Conservation (phyloP, 2,888 invertebrate species). For the Thereva nobilitata region DNA sequence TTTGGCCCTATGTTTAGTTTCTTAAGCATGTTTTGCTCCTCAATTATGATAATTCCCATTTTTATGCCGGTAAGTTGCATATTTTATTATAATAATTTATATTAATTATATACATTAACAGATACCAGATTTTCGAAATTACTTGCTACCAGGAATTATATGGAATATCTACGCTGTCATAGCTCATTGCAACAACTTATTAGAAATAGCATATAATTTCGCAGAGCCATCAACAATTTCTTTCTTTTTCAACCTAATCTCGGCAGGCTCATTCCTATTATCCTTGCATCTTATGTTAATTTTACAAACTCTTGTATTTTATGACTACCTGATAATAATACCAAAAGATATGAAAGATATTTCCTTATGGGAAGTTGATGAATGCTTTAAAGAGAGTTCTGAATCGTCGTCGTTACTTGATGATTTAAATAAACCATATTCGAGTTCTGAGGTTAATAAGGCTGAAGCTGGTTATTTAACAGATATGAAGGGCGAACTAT, state of each 20-base stretch:
- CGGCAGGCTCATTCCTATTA: constrained; percentile 45
- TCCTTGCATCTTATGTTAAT: constrained; percentile 47
- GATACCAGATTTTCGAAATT: constrained; percentile 43
- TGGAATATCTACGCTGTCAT: constrained; percentile 48
- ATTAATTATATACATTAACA: constrained; percentile 18
- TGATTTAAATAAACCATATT: not conserved
- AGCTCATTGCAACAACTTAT: constrained; percentile 45
- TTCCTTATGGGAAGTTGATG: constrained; percentile 29
- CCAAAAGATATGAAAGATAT: constrained; percentile 13
- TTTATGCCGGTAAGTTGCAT: constrained; percentile 43
- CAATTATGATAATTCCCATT: constrained; percentile 43
- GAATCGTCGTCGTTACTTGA: not conserved
- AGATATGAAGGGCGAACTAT: not conserved
- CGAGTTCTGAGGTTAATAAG: not conserved
- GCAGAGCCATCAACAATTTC: constrained; percentile 43
- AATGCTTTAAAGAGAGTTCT: not conserved
- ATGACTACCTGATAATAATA: constrained; percentile 44
- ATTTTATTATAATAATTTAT: not conserved
- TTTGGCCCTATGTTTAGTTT: constrained; percentile 46
- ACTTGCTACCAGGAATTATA: constrained; percentile 45
- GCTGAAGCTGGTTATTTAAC: not conserved
- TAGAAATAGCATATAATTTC: constrained; percentile 45
- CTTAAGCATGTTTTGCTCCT: constrained; percentile 44
- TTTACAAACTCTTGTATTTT: constrained; percentile 46
- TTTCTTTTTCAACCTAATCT: constrained; percentile 43